phyloP scores from a whole-genome alignment of 1,140 invertebrate genomes.

The Macrosteles quadrilineatus region DNA sequence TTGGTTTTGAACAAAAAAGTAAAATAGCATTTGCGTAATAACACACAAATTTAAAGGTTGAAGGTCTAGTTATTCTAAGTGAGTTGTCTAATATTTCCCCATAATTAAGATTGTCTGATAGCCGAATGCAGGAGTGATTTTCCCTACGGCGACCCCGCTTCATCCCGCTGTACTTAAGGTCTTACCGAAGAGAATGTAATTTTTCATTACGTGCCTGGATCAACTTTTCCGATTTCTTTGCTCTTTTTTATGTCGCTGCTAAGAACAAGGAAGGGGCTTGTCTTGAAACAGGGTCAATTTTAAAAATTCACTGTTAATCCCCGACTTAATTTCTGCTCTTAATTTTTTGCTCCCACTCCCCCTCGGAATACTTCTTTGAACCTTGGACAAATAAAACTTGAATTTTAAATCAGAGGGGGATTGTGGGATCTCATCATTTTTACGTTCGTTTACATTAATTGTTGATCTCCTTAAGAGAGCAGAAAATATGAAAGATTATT shows the following conservation, averaged over 20 bases:
- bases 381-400: constrained; percentile 2
- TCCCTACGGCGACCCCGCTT: constrained; percentile 17
- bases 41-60: no score
- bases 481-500: no score
- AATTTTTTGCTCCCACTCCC: constrained; percentile 36
- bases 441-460: no score
- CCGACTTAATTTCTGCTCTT: constrained; percentile 43
- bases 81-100: no score
- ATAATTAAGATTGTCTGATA: no score
- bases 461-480: no score
- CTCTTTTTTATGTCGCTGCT: constrained; percentile 36
- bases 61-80: no score
- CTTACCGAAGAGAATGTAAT: constrained; percentile 44
- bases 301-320: constrained; percentile 44
- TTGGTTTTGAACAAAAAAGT: no score
- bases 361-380: constrained; percentile 10
- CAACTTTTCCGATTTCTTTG: constrained; percentile 42
- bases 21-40: no score
- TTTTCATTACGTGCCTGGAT: constrained; percentile 45
- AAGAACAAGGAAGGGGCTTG: constrained; percentile 33
- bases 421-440: not conserved
- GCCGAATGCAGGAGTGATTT: not conserved
- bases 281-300: constrained; percentile 41
- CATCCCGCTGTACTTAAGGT: constrained; percentile 32
- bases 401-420: not conserved